Evolutionary conservation across 2,888 invertebrate genomes (phyloP).

Genomic region (Parthenolecanium corni): DNA sequence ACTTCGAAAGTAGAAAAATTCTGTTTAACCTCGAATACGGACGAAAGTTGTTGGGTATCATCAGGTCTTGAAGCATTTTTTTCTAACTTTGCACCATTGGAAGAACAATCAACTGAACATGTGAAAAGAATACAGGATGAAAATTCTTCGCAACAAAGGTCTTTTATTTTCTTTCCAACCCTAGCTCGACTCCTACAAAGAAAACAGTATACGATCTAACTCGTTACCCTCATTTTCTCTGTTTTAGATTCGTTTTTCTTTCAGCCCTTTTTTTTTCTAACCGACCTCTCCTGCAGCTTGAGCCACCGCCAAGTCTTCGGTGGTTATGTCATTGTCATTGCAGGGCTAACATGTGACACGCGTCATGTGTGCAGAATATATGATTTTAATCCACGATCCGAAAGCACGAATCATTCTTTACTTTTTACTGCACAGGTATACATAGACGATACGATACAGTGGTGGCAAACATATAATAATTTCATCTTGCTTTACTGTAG

Average conservation of each 20-base stretch:
- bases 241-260: neutral
- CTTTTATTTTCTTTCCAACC: neutral
- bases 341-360: slow-evolving; percentile 13
- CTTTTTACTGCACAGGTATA: neutral
- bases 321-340: neutral
- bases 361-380: slow-evolving; percentile 15
- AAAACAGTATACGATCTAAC: no score
- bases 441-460: neutral
- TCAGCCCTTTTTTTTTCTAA: neutral
- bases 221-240: neutral
- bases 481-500: no score
- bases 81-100: neutral
- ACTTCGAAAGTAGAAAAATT: no score
- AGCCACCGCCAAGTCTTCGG: slow-evolving; percentile 2
- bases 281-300: neutral
- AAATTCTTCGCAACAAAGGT: neutral
- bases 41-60: slow-evolving; percentile 1
- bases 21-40: neutral
- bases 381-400: slow-evolving; percentile 2
- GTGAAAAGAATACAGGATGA: slow-evolving; percentile 14
- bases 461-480: no score
- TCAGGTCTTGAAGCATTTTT: neutral
- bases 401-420: slow-evolving; percentile 1
- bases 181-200: no score
- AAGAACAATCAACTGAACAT: slow-evolving; percentile 11